These are phyloP conservation scores for Nycticebus coucang DNA, from an alignment of 2,113 vertebrate species.

Conservation along the genomic window DNA sequence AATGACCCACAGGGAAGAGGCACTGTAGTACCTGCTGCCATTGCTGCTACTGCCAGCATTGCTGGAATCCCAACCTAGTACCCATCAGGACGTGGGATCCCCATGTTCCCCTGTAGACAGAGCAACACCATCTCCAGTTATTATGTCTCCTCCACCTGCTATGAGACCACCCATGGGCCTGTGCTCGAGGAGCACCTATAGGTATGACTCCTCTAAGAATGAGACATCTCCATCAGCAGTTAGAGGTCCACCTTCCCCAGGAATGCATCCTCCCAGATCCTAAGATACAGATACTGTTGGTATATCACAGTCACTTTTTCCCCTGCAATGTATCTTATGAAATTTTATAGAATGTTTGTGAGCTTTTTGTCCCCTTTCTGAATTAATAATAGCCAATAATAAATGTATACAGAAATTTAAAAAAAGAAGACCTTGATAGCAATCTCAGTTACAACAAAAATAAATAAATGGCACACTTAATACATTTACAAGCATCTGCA, in stretches of 20 bases:
- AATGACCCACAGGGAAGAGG: slow-evolving; percentile 97
- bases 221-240: slow-evolving; percentile 97
- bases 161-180: slow-evolving; percentile 98
- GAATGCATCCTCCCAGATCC: slow-evolving; percentile 96
- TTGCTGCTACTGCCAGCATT: slow-evolving; percentile 95
- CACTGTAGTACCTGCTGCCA: slow-evolving; percentile 93
- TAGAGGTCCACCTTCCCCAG: slow-evolving; percentile 97
- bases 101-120: slow-evolving; percentile 94
- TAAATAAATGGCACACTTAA: too few relatives aligned
- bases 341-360: slow-evolving; percentile 66
- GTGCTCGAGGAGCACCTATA: slow-evolving; percentile 95
- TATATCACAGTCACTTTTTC: slow-evolving; percentile 13
- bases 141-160: slow-evolving; percentile 99
- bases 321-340: slow-evolving; percentile 56
- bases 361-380: slow-evolving; percentile 62
- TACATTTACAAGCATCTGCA: too few relatives aligned
- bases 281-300: slow-evolving; percentile 77
- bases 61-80: slow-evolving; percentile 97
- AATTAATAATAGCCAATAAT: slow-evolving; percentile 66
- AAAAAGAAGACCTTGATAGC: too few relatives aligned
- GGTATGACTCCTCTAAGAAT: slow-evolving; percentile 99
- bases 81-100: slow-evolving; percentile 91
- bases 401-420: slow-evolving; percentile 68
- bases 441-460: too few relatives aligned
- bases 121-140: slow-evolving; percentile 98